Evolutionary conservation across 2,797 vertebrate species (phyloP).

Genomic region (Poeciliopsis turneri): DNA sequence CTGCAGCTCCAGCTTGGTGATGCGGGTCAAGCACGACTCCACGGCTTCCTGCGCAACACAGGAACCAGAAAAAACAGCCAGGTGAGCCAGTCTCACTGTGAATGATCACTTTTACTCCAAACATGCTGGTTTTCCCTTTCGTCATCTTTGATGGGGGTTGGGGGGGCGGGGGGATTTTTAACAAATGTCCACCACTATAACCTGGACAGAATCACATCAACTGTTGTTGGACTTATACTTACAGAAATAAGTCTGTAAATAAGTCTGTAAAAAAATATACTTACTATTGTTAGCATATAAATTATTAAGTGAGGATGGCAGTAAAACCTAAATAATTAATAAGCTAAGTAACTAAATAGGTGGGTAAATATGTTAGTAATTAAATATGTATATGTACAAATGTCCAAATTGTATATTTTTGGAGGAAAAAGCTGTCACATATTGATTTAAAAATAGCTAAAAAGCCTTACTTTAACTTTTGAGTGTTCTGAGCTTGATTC

Average conservation of each 20-base stretch:
- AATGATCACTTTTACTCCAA: neutral
- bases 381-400: neutral
- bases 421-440: too few relatives aligned
- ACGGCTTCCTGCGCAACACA: slow-evolving; percentile 87
- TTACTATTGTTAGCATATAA: neutral
- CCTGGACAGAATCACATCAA: too few relatives aligned
- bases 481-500: too few relatives aligned
- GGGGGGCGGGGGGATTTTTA: neutral
- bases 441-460: too few relatives aligned
- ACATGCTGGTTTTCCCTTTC: neutral
- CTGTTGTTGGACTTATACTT: too few relatives aligned
- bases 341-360: neutral
- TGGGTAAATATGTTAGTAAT: neutral
- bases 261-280: neutral
- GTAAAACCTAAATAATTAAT: neutral
- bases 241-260: too few relatives aligned
- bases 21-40: slow-evolving; percentile 95
- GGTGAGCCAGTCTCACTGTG: neutral
- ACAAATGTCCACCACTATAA: neutral
- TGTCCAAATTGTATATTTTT: too few relatives aligned
- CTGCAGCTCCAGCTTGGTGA: slow-evolving; percentile 97
- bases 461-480: too few relatives aligned
- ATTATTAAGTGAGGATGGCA: neutral
- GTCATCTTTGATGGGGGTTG: neutral
- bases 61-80: slow-evolving; percentile 17